Conservation (phyloP, 2,888 invertebrate genomes). For the Lasiommata megera region DNA sequence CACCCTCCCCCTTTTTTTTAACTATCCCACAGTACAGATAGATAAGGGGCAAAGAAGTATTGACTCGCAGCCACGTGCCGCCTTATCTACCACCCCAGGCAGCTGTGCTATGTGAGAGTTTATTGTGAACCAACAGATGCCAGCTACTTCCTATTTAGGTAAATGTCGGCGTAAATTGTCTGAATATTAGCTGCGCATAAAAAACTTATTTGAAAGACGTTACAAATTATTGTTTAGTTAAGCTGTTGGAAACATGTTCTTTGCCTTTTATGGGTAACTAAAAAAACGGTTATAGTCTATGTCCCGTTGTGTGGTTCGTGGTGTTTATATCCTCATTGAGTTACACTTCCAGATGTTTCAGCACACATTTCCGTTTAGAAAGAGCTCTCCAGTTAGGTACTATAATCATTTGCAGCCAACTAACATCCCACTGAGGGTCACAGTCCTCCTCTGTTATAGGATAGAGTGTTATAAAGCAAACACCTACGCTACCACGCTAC, state of each 20-base stretch:
- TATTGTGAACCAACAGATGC: slow-evolving; percentile 43
- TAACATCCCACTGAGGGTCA: no score
- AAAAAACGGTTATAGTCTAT: background rate
- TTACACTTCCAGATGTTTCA: no score
- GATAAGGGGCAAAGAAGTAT: slow-evolving; percentile 35
- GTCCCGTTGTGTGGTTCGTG: background rate
- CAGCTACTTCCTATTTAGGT: slow-evolving; percentile 44
- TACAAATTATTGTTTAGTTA: slow-evolving; percentile 2
- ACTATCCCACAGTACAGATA: slow-evolving; percentile 19
- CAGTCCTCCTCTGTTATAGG: no score
- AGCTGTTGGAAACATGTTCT: background rate
- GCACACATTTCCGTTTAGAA: no score
- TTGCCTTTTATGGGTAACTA: background rate
- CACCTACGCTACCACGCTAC: no score
- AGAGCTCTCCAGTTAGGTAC: no score
- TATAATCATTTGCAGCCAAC: no score
- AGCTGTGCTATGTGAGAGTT: slow-evolving; percentile 42
- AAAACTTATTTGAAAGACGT: slow-evolving; percentile 2
- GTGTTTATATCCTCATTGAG: no score
- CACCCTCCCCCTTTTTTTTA: slow-evolving; percentile 21
- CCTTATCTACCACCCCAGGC: slow-evolving; percentile 42
- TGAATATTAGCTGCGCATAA: background rate
- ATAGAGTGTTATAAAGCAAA: no score
- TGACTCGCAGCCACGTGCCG: slow-evolving; percentile 36
- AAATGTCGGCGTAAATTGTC: slow-evolving; percentile 30